These are phyloP conservation scores for Polypterus bichir DNA, from an alignment of 2,113 vertebrate species.

Conservation along the genomic window DNA sequence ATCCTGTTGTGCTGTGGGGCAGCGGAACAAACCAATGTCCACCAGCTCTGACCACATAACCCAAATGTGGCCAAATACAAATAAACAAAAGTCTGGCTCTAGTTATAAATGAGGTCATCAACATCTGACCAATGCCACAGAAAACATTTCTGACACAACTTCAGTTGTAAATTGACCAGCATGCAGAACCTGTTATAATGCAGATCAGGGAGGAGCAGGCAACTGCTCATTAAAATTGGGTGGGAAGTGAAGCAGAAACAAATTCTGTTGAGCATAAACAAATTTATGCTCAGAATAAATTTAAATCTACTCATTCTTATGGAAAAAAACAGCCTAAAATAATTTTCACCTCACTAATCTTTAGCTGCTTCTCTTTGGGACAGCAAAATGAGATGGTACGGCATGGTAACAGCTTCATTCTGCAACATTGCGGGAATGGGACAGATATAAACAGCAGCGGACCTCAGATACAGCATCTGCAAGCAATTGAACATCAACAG, in stretches of 20 bases:
- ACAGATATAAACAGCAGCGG: not conserved
- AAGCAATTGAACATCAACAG: not conserved
- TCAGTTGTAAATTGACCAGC: too few relatives aligned
- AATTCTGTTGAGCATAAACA: not conserved
- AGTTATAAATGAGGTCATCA: too few relatives aligned
- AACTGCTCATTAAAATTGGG: constrained; percentile 8
- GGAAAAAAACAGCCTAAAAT: constrained; percentile 4
- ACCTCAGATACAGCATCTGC: constrained; percentile 5
- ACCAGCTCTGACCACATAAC: too few relatives aligned
- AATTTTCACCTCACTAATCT: constrained; percentile 11
- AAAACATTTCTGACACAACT: too few relatives aligned
- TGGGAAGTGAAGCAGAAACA: constrained; percentile 1
- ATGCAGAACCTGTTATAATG: too few relatives aligned
- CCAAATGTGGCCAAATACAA: too few relatives aligned
- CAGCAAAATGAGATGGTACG: not conserved
- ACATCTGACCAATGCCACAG: too few relatives aligned
- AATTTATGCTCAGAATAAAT: constrained; percentile 5
- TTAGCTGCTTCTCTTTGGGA: not conserved
- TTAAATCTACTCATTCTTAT: constrained; percentile 6
- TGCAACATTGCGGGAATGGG: not conserved
- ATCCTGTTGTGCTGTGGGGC: too few relatives aligned
- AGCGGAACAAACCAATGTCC: too few relatives aligned
- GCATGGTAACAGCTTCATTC: not conserved
- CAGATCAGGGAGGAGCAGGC: too few relatives aligned
- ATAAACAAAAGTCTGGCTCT: too few relatives aligned